Evolutionary conservation across 2,797 vertebrate genomes (phyloP), one percentile per base, ranked within the genome.

Genomic region (Crenuchus spilurus): DNA sequence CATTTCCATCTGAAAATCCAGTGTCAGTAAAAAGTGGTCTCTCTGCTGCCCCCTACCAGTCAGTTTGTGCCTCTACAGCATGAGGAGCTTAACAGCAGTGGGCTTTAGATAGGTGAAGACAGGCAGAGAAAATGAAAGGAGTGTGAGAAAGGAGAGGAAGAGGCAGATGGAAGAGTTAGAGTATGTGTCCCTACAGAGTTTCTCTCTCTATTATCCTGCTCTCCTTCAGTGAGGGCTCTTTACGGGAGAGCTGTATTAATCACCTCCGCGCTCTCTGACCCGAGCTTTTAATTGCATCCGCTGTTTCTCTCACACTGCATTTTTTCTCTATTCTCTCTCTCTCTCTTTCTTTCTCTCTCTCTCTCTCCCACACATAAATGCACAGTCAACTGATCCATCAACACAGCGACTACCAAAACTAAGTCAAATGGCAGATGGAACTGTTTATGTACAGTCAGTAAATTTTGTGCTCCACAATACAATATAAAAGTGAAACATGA

Each of bases 211-310:
- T 83, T 84, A 67, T 72, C 83, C 2, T 70, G 4, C 64, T 52
- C 51, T 80, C 79, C 75, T 77, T 80, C 75, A 39, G 48, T 55
- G 71, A 58, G 80, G 72, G 8, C 82, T 74, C 75, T 57, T 39
- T 6, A 76, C 74, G 54, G 73, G 55, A 80, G 85, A 79, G 62
- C 80, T 66, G 74, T 79, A 80, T 89, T 87, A 83, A 88, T 87
- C 77, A 79, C 51, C 42, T 67, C 35, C 37, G 52, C 75, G 42
- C 82, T 80, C 85, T 70, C 72, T 87, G 84, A 87, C 82, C 80
- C 48, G 39, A n/a, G 33, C 74, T 83, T 87, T 88, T 89, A 86
- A 90, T 89, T 88, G 72, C 83, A 76, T 85, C 77, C 42, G n/a
- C 74, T 67, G 74, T 54, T 82, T 71, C 75, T 62, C 61, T 80